Evolutionary conservation across 2,888 invertebrate genomes (phyloP).

Genomic region (Tetramorium bicarinatum): DNA sequence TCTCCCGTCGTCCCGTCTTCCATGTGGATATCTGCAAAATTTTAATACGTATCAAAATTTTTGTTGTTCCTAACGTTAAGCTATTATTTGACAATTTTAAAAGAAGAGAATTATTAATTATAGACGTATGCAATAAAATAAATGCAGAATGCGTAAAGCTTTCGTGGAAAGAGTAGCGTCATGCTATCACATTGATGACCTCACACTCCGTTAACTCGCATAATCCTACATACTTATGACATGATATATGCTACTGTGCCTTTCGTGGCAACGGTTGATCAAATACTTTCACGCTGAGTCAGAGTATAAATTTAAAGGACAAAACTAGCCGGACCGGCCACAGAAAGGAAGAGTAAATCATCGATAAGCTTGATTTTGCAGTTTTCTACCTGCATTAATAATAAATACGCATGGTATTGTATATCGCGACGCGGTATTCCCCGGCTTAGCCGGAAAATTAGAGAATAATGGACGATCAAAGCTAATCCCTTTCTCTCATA

Average conservation of each 20-base stretch:
- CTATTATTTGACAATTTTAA: not conserved
- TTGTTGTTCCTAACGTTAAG: not conserved
- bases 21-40: not conserved
- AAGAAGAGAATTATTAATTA: not conserved
- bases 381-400: not conserved
- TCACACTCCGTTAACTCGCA: constrained; percentile 34
- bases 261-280: constrained; percentile 21
- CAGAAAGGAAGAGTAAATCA: constrained; percentile 21
- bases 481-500: constrained; percentile 66
- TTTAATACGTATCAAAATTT: not conserved
- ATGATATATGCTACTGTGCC: constrained; percentile 26
- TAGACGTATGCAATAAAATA: not conserved
- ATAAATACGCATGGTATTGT: constrained; percentile 9
- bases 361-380: constrained; percentile 1
- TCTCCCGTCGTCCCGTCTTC: not conserved
- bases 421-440: not conserved
- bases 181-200: constrained; percentile 19
- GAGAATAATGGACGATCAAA: constrained; percentile 52
- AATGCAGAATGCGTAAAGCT: not conserved
- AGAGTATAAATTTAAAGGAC: constrained; percentile 19
- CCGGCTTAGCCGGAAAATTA: not conserved
- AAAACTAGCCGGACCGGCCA: not conserved
- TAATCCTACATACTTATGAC: constrained; percentile 36
- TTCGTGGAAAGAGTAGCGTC: constrained; percentile 8
- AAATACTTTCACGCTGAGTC: constrained; percentile 37